A percentile compares a stretch with the other conserved stretches of the same genome.
phyloP scores from a whole-genome alignment of 2,797 vertebrate species.

The Apodemus agrarius region DNA sequence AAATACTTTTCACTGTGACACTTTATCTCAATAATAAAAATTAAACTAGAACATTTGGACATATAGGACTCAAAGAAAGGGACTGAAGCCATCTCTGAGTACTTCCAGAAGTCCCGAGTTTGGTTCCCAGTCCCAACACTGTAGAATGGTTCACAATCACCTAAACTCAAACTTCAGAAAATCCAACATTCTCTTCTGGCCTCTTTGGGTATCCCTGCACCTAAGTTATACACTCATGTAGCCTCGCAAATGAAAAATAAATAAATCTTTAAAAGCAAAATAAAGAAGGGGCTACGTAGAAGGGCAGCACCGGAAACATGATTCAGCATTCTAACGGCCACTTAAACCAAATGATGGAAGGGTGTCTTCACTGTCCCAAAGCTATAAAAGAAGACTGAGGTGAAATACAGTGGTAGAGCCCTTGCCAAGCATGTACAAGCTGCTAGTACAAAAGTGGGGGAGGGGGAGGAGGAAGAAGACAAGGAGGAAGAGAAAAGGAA shows the following conservation, averaged over 20 bases:
- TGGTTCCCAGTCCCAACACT: background rate
- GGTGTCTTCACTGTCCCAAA: background rate
- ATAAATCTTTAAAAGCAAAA: background rate
- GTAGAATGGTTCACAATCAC: background rate
- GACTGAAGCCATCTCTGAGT: background rate
- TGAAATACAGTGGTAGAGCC: background rate
- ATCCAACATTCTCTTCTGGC: background rate
- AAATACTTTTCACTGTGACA: background rate
- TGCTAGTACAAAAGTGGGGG: background rate
- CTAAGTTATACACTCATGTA: background rate
- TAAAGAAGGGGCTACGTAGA: background rate
- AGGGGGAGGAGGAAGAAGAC: too few relatives aligned
- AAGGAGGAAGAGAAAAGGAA: too few relatives aligned
- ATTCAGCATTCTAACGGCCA: background rate
- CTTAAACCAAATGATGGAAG: background rate
- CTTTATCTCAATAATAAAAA: background rate
- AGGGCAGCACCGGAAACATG: background rate
- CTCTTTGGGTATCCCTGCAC: background rate
- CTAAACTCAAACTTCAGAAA: background rate
- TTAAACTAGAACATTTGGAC: background rate
- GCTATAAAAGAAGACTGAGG: background rate
- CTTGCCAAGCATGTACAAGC: background rate
- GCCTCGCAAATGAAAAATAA: background rate
- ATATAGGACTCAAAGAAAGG: background rate
- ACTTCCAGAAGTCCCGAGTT: background rate